These are phyloP conservation scores for Actinostola sp. DNA, from an alignment of 92 coral and sea anemone genomes.

Conservation along the genomic window DNA sequence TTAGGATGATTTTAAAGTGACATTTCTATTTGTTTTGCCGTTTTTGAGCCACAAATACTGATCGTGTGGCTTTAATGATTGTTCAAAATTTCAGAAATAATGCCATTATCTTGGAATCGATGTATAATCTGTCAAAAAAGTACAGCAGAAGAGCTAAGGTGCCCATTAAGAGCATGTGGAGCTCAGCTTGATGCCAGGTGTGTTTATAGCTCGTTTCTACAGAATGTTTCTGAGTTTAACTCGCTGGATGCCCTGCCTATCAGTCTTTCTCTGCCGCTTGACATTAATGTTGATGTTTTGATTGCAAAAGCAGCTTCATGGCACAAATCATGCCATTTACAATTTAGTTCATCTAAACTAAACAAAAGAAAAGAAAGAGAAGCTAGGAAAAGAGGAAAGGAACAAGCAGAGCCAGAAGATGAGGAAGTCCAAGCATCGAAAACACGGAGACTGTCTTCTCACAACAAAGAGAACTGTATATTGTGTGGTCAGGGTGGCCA, in stretches of 20 bases:
- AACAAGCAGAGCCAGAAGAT: conserved; percentile 23
- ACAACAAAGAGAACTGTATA: conserved; percentile 49
- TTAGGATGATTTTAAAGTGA: not conserved
- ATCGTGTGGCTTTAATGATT: conserved; percentile 11
- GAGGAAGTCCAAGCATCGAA: conserved; percentile 39
- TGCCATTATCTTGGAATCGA: conserved; percentile 47
- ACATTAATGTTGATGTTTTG: conserved; percentile 38
- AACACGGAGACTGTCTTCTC: conserved; percentile 34
- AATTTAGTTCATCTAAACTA: conserved; percentile 66
- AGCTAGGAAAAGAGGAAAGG: conserved; percentile 23
- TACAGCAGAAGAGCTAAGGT: conserved; percentile 60
- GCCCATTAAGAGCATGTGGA: conserved; percentile 61
- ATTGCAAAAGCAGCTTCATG: conserved; percentile 68
- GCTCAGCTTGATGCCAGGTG: conserved; percentile 20
- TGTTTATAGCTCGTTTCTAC: conserved; percentile 57
- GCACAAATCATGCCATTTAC: conserved; percentile 75
- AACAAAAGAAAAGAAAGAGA: conserved; percentile 64
- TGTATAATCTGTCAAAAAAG: conserved; percentile 43
- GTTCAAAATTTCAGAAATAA: conserved; percentile 24
- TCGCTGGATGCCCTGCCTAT: conserved; percentile 52
- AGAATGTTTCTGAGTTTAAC: conserved; percentile 43
- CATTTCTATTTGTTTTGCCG: not conserved
- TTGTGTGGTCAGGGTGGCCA: conserved; percentile 53
- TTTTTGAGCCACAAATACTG: conserved; percentile 8
- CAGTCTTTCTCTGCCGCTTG: conserved; percentile 39